Evolutionary conservation across 2,888 invertebrate genomes (phyloP), one percentile per base, ranked within the genome.

Genomic region (Blastobasis adustella): DNA sequence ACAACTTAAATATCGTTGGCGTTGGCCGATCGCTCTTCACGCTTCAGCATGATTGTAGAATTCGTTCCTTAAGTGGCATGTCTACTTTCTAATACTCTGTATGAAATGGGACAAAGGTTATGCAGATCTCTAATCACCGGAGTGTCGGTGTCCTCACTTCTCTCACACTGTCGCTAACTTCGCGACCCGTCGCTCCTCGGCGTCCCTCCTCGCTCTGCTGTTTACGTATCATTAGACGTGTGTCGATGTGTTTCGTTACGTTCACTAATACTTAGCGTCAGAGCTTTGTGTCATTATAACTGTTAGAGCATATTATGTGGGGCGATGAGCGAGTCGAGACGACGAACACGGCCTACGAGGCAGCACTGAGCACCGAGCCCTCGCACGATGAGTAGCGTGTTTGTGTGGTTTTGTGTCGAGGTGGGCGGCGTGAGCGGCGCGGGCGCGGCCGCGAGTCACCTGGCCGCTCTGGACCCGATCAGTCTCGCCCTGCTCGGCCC

Each of bases 361-460:
- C 23, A 45, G 47, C 38, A 10, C 10, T n/a, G 39, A 10, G 47
- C 38, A 39, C 38, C 39, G 10, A 37, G 67, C 67, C 72, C 76
- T 75, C 78, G 82, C 85, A 84, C 85, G 82, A 82, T 85, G 78
- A 87, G 86, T 87, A 87, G 84, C 84, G 86, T 82, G 77, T 86
- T 82, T 86, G 84, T 88, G 85, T 87, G 86, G 84, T 87, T 85
- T 81, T 89, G 89, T 89, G 88, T 89, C 80, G 89, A 90, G 90
- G 90, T 90, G 86, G 90, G 90, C 77, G 90, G 90, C 83, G 78
- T 89, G 85, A 83, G 86, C 84, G 86, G 86, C 76, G 80, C 89
- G 74, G 85, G 85, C 69, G 89, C 88, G 69, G 88, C 88, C 65
- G 84, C 89, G 73, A 79, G 89, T 76, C 90, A 89, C 79, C 88